phyloP scores from a whole-genome alignment of 2,888 invertebrate genomes.

The Lysandra bellargus region DNA sequence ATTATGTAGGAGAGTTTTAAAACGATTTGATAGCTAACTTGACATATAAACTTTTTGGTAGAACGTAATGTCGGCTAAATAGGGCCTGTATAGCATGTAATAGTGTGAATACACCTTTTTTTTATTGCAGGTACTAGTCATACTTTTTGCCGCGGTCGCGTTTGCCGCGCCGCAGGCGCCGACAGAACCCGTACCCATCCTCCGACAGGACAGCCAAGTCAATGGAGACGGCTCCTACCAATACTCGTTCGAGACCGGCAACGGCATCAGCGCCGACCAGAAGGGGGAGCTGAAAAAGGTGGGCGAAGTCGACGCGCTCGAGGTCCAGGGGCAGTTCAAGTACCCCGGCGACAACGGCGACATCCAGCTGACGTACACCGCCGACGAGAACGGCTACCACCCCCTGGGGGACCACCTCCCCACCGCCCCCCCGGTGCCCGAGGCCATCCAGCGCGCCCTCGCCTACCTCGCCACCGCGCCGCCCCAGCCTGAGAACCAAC shows the following conservation, averaged over 20 bases:
- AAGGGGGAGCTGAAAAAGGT: constrained; percentile 81
- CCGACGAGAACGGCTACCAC: constrained; percentile 87
- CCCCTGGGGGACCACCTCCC: constrained; percentile 82
- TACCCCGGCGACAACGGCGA: constrained; percentile 84
- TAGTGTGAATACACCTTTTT: neutral
- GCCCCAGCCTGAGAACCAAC: constrained; percentile 58
- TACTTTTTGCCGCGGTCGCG: constrained; percentile 59
- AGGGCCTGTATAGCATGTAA: neutral
- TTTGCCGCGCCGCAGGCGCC: constrained; percentile 66
- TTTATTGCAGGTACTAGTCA: constrained; percentile 62
- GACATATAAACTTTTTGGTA: no score
- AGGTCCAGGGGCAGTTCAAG: constrained; percentile 84
- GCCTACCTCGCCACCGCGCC: constrained; percentile 84
- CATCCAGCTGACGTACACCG: constrained; percentile 83
- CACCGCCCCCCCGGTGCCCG: constrained; percentile 85
- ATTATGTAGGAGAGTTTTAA: no score
- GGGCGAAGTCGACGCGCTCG: constrained; percentile 76
- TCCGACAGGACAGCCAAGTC: constrained; percentile 80
- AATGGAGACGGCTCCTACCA: constrained; percentile 83
- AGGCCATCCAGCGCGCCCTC: constrained; percentile 83
- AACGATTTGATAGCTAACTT: neutral
- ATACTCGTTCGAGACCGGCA: constrained; percentile 83
- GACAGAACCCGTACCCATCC: constrained; percentile 72
- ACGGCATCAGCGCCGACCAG: constrained; percentile 83
- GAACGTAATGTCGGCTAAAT: no score